A percentile compares a stretch with the other conserved stretches of the same genome.
phyloP scores from a whole-genome alignment of 2,113 vertebrate genomes.

The Mormoops blainvillei region DNA sequence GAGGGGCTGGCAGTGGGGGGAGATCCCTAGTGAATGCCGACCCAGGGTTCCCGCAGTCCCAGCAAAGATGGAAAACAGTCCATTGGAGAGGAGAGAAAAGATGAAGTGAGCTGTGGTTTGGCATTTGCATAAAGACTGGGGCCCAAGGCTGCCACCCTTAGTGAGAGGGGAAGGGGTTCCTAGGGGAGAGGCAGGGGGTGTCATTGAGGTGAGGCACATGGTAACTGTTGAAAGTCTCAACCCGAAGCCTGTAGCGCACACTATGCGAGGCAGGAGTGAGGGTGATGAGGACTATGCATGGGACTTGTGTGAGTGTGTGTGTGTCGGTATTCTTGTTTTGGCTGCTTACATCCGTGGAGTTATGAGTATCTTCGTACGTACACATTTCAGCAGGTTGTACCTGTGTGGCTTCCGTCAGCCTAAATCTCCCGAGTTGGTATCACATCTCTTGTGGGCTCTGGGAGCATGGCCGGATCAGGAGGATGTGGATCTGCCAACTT shows the following conservation, averaged over 20 bases:
- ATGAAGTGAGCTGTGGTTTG: conserved; percentile 66
- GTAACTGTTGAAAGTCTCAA: conserved; percentile 58
- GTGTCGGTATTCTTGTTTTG: neutral
- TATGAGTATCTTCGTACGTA: neutral
- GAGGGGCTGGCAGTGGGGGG: conserved; percentile 54
- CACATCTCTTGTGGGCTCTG: too few species aligned
- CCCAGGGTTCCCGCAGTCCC: conserved; percentile 70
- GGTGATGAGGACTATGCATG: neutral
- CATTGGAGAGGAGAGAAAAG: conserved; percentile 76
- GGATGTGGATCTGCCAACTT: rapidly evolving
- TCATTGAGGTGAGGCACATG: conserved; percentile 8
- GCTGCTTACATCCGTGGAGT: neutral
- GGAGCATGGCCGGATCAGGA: too few species aligned
- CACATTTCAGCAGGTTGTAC: neutral
- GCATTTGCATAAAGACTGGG: conserved; percentile 81
- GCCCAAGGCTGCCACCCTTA: conserved; percentile 69
- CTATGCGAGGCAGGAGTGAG: neutral
- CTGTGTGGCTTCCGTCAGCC: neutral
- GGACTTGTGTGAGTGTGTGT: rapidly evolving
- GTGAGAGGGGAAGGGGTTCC: conserved; percentile 62
- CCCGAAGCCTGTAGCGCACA: neutral
- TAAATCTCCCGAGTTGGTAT: neutral
- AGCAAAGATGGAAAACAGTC: conserved; percentile 76
- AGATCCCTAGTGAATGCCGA: conserved; percentile 62
- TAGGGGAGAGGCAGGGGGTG: conserved; percentile 62